A percentile compares a stretch with the other conserved stretches of the same genome.
Conservation (phyloP, 1,140 invertebrate species). For the Chelonus insularis region DNA sequence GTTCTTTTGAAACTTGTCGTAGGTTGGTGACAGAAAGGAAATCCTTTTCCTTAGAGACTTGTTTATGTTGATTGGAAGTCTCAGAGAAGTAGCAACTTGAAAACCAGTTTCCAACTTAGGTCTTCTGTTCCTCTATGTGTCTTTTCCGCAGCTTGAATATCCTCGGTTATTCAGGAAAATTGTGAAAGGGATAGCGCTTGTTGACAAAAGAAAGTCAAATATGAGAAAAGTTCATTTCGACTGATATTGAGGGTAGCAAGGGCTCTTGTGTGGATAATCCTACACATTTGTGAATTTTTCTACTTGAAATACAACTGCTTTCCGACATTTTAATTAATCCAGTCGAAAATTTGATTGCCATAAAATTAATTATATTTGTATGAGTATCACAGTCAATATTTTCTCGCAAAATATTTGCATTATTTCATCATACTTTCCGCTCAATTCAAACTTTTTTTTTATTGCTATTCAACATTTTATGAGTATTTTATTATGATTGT, state of each 20-base stretch:
- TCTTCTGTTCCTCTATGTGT: not conserved
- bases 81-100: not conserved
- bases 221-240: conserved; percentile 12
- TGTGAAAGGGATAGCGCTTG: not conserved
- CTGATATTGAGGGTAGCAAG: not conserved
- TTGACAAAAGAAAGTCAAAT: conserved; percentile 15
- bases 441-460: too few species aligned
- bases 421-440: too few species aligned
- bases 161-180: not conserved
- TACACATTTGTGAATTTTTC: not conserved
- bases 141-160: not conserved
- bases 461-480: too few species aligned
- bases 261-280: not conserved
- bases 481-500: too few species aligned
- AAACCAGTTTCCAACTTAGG: conserved; percentile 8
- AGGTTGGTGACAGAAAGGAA: too few species aligned
- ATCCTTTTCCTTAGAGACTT: not conserved
- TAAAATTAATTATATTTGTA: too few species aligned
- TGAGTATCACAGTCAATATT: too few species aligned
- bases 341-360: too few species aligned
- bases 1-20: too few species aligned
- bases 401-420: too few species aligned
- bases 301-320: too few species aligned
- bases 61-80: conserved; percentile 23
- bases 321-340: too few species aligned